These are phyloP conservation scores for Coryphaenoides rupestris DNA, from an alignment of 2,113 vertebrate genomes.

Conservation along the genomic window DNA sequence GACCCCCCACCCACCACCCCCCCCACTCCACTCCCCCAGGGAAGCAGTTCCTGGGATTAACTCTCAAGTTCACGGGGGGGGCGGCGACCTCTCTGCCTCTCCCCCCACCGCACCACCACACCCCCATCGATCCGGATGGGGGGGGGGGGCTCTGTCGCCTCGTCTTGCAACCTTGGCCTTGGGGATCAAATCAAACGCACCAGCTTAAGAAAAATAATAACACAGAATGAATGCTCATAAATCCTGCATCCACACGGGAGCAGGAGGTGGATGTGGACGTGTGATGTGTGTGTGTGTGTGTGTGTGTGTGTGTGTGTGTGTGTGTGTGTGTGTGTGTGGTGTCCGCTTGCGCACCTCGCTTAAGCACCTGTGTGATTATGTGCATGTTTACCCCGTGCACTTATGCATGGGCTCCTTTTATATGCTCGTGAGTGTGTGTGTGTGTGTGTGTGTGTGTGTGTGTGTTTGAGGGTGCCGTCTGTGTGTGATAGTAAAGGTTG, in stretches of 20 bases:
- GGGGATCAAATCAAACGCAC: no score
- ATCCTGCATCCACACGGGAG: slow-evolving; percentile 54
- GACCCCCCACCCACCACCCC: slow-evolving; percentile 11
- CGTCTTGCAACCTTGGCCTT: no score
- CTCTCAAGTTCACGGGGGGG: slow-evolving; percentile 20
- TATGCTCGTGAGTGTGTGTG: no score
- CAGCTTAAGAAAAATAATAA: neutral
- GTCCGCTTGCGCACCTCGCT: neutral
- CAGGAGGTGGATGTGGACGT: neutral
- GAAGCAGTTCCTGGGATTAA: slow-evolving; percentile 34
- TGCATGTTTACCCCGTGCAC: slow-evolving; percentile 13
- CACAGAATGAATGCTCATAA: slow-evolving; percentile 44
- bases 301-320: no score
- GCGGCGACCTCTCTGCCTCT: slow-evolving; percentile 10
- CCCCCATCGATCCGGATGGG: slow-evolving; percentile 17
- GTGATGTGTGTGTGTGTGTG: no score
- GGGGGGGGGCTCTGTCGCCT: slow-evolving; percentile 3
- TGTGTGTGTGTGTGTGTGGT: neutral
- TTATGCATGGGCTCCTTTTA: slow-evolving; percentile 14
- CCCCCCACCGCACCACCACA: no score
- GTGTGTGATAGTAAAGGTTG: no score
- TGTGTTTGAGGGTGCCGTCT: no score
- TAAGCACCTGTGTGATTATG: slow-evolving; percentile 8
- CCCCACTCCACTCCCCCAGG: slow-evolving; percentile 14
- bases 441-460: no score